Evolutionary conservation across 2,888 invertebrate genomes (phyloP).

Genomic region (Odontocolon sp.): DNA sequence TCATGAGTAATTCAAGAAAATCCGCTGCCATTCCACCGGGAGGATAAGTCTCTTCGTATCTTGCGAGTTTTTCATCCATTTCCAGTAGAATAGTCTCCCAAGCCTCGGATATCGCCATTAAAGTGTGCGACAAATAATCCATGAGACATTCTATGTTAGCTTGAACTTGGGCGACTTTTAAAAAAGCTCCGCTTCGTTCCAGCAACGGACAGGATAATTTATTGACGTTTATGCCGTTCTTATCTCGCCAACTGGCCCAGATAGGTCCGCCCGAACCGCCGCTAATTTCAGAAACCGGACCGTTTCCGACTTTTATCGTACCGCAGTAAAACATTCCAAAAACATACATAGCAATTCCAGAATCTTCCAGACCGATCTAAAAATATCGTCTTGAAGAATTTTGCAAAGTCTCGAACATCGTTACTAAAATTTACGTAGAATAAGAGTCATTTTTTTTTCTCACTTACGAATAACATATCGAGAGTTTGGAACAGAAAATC

Average conservation of each 20-base stretch:
- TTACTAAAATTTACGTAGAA: neutral
- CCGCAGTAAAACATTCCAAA: constrained; percentile 94
- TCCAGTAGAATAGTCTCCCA: constrained; percentile 97
- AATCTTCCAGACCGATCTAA: constrained; percentile 89
- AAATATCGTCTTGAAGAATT: constrained; percentile 82
- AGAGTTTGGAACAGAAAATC: constrained; percentile 81
- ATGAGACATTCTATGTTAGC: constrained; percentile 83
- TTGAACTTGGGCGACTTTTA: constrained; percentile 78
- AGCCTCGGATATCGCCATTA: constrained; percentile 92
- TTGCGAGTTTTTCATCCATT: constrained; percentile 95
- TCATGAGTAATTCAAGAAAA: constrained; percentile 93
- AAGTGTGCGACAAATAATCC: constrained; percentile 87
- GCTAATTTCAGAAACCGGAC: constrained; percentile 74
- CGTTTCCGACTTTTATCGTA: constrained; percentile 81
- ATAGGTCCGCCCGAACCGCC: constrained; percentile 75
- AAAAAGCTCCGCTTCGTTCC: constrained; percentile 75
- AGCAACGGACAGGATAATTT: constrained; percentile 75
- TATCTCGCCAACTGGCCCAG: constrained; percentile 74
- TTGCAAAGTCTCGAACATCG: neutral
- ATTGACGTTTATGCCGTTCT: constrained; percentile 68
- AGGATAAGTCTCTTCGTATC: constrained; percentile 91
- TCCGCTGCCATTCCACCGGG: constrained; percentile 94
- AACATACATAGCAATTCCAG: constrained; percentile 86
- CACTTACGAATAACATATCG: constrained; percentile 80
- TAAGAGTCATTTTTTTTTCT: neutral